These are phyloP conservation scores for Himalopsyche japonica DNA, from an alignment of 2,888 invertebrate species.

Conservation along the genomic window DNA sequence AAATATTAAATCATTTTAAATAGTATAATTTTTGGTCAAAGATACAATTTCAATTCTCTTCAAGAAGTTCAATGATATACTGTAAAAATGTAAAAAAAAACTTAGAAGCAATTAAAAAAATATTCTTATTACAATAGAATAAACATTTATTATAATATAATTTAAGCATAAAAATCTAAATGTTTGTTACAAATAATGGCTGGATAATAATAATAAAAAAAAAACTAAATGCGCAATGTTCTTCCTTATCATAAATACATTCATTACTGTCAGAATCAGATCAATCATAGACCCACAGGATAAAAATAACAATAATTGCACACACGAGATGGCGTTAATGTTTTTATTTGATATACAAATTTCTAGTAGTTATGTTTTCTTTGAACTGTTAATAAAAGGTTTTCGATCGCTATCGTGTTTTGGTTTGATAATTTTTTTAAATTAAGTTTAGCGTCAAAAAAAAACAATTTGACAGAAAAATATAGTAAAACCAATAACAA, in stretches of 20 bases:
- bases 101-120: neutral
- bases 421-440: too few species aligned
- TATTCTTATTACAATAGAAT: neutral
- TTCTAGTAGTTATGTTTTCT: too few species aligned
- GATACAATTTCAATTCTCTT: neutral
- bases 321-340: too few species aligned
- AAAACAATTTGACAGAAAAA: too few species aligned
- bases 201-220: neutral
- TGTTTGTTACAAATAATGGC: neutral
- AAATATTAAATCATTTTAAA: neutral
- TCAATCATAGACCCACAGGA: neutral
- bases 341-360: too few species aligned
- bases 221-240: neutral
- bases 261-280: neutral
- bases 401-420: too few species aligned
- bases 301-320: too few species aligned
- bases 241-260: neutral
- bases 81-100: neutral
- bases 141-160: neutral
- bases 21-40: conserved; percentile 1
- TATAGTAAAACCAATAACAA: too few species aligned
- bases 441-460: too few species aligned
- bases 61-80: neutral
- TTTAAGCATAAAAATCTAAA: neutral
- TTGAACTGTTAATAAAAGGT: too few species aligned